Conservation (phyloP, 2,113 vertebrate genomes). For the Erythrocebus patas region DNA sequence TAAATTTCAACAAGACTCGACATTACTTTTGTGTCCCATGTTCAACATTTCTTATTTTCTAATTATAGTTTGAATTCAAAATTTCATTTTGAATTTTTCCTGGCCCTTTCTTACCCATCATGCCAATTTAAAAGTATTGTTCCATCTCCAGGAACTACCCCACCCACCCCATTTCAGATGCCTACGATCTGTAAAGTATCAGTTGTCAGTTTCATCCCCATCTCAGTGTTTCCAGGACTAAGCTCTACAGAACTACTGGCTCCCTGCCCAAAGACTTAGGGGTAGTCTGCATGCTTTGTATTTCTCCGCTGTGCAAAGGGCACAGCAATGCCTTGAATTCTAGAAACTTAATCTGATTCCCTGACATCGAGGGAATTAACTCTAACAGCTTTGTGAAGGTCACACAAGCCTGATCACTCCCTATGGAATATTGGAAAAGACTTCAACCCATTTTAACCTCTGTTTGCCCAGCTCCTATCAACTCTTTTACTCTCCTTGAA, state of each 20-base stretch:
- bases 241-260: neutral
- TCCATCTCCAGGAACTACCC: neutral
- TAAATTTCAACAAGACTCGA: conserved; percentile 1
- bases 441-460: neutral
- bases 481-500: conserved; percentile 4
- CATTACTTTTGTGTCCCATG: neutral
- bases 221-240: neutral
- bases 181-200: neutral
- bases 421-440: conserved; percentile 14
- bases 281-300: neutral
- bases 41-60: neutral
- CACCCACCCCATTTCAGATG: neutral
- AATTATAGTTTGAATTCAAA: conserved; percentile 1
- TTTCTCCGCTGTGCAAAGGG: neutral
- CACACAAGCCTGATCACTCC: neutral
- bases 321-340: neutral
- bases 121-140: neutral
- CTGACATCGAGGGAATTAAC: conserved; percentile 32
- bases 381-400: conserved; percentile 1
- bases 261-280: neutral
- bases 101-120: neutral
- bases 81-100: neutral
- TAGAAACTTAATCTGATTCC: conserved; percentile 24
- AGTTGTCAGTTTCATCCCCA: neutral
- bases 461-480: neutral